Evolutionary conservation across 1,140 invertebrate species (phyloP).

Genomic region (Cyphomyrmex costatus): DNA sequence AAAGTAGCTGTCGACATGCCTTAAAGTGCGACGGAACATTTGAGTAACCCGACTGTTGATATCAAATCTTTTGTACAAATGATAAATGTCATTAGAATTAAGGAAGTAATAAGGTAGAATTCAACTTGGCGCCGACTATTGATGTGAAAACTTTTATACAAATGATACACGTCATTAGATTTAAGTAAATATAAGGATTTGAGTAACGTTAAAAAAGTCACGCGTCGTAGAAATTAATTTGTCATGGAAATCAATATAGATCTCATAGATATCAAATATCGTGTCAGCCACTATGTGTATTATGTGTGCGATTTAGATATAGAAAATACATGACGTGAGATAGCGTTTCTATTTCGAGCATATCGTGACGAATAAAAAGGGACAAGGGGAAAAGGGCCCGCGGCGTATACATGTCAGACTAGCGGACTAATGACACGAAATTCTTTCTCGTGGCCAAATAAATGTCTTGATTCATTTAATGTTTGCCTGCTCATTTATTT

Average conservation of each 20-base stretch:
- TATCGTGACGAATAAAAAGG: conserved; percentile 70
- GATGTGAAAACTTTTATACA: no score
- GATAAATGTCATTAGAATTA: no score
- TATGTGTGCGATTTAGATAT: conserved; percentile 41
- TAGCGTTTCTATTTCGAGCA: conserved; percentile 43
- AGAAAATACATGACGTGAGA: conserved; percentile 30
- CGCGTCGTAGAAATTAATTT: neutral
- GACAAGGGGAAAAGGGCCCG: conserved; percentile 11
- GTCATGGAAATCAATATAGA: conserved; percentile 2
- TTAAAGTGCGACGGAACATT: conserved; percentile 13
- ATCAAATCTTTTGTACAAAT: no score
- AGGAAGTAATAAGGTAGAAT: no score
- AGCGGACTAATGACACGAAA: conserved; percentile 75
- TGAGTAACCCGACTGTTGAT: no score
- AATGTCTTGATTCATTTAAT: conserved; percentile 83
- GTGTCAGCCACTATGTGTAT: neutral
- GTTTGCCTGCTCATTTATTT: conserved; percentile 80
- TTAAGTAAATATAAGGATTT: no score
- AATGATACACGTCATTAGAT: no score
- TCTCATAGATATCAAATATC: neutral
- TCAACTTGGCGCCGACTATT: no score
- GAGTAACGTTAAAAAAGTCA: conserved; percentile 11
- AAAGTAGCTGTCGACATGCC: conserved; percentile 30
- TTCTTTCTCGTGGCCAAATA: conserved; percentile 78
- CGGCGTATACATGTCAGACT: conserved; percentile 2